Evolutionary conservation across 2,797 vertebrate genomes (phyloP).

Genomic region (Phoxinus dragarum): DNA sequence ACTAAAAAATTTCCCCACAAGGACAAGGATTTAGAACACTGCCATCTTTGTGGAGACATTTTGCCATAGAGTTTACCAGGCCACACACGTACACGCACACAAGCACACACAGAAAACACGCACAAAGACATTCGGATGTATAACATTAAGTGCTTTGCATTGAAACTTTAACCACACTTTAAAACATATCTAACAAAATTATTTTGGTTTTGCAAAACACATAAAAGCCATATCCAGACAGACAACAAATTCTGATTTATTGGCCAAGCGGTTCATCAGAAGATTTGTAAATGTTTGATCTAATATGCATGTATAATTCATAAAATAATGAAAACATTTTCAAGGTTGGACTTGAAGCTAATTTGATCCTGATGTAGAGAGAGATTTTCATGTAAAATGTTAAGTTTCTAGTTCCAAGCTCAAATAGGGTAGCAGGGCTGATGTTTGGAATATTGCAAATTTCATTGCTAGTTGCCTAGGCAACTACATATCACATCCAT

Average conservation of each 20-base stretch:
- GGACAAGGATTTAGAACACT: accelerated
- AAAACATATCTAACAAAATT: not conserved
- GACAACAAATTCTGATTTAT: not conserved
- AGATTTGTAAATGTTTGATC: not conserved
- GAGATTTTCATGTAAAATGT: not conserved
- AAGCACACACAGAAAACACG: too few species aligned
- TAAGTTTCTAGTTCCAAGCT: not conserved
- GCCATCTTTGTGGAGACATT: not conserved
- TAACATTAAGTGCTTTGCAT: not conserved
- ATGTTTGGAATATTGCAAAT: not conserved
- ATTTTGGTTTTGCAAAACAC: not conserved
- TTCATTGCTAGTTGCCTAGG: slow-evolving; percentile 13
- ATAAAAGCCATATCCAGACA: not conserved
- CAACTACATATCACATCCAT: slow-evolving; percentile 18
- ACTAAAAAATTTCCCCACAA: too few species aligned
- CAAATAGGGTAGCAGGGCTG: not conserved
- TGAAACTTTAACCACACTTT: not conserved
- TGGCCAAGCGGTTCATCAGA: not conserved
- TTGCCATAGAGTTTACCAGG: not conserved
- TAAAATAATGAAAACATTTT: not conserved
- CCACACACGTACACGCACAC: too few species aligned
- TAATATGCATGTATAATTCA: not conserved
- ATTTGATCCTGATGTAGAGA: not conserved
- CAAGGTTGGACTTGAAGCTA: not conserved
- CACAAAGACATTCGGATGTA: not conserved